Percentiles rank a stretch among this genome's conserved stretches.
Evolutionary conservation across 2,113 vertebrate species (phyloP).

Genomic region (Phylloscopus trochiloides): DNA sequence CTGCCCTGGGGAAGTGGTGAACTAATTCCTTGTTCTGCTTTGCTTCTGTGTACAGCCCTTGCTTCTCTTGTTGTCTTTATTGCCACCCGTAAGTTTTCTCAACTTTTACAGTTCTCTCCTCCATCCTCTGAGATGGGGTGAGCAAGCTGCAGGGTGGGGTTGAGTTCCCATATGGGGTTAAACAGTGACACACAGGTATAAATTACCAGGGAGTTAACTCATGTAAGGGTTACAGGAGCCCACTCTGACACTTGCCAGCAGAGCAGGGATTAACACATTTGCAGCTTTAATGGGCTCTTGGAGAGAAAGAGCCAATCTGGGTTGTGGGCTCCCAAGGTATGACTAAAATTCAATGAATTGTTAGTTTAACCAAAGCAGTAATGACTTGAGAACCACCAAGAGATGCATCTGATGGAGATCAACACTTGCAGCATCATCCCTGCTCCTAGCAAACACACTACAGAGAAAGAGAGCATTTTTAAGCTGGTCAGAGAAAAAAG

Average conservation of each 20-base stretch:
- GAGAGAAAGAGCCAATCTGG: not conserved
- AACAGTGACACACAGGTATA: not conserved
- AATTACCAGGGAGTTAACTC: not conserved
- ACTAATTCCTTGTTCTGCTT: not conserved
- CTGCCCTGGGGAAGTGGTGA: not conserved
- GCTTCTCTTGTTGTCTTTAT: not conserved
- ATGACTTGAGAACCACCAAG: not conserved
- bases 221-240: not conserved
- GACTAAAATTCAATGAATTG: not conserved
- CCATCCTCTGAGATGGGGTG: not conserved
- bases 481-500: not conserved
- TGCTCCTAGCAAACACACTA: not conserved
- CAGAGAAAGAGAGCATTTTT: not conserved
- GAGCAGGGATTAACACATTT: not conserved
- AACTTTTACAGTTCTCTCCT: not conserved
- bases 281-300: not conserved
- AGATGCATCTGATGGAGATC: not conserved
- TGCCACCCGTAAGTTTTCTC: rapidly evolving
- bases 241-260: not conserved
- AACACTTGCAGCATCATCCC: not conserved
- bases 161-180: not conserved
- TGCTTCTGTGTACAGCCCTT: not conserved
- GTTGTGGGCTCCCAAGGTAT: not conserved
- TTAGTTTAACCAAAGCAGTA: not conserved
- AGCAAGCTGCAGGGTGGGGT: not conserved